Evolutionary conservation across 2,113 vertebrate species (phyloP).

Genomic region (Blennius ocellaris): DNA sequence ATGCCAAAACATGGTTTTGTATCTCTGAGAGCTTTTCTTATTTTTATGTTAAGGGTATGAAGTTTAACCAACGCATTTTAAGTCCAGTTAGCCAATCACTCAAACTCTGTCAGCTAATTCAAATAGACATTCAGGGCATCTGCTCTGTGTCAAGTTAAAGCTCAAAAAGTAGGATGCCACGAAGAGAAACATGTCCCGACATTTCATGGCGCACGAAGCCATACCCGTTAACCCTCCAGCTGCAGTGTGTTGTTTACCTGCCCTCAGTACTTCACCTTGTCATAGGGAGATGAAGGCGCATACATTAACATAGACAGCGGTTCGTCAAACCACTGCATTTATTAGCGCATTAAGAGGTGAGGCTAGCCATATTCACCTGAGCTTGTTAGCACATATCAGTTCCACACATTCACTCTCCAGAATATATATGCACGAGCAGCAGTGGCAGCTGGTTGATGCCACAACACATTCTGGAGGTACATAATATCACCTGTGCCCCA

Average conservation of each 20-base stretch:
- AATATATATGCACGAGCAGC: conserved; percentile 51
- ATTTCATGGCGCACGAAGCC: conserved; percentile 26
- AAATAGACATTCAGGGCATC: conserved; percentile 67
- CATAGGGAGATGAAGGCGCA: conserved; percentile 88
- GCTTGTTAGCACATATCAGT: conserved; percentile 81
- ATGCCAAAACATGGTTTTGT: conserved; percentile 1
- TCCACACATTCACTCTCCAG: conserved; percentile 58
- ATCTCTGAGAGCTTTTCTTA: conserved; percentile 13
- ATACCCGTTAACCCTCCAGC: conserved; percentile 42
- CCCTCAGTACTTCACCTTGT: conserved; percentile 86
- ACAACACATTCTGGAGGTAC: conserved; percentile 45
- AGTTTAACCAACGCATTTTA: conserved; percentile 14
- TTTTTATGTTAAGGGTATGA: conserved; percentile 14
- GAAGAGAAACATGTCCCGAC: conserved; percentile 44
- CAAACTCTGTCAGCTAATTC: conserved; percentile 68
- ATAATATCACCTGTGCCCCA: conserved; percentile 20
- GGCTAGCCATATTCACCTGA: conserved; percentile 79
- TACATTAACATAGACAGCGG: conserved; percentile 90
- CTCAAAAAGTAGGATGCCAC: conserved; percentile 59
- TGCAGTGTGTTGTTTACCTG: conserved; percentile 76
- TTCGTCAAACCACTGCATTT: conserved; percentile 91
- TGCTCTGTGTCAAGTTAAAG: conserved; percentile 75
- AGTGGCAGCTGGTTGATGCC: conserved; percentile 66
- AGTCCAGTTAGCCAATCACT: conserved; percentile 16
- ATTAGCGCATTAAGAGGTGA: conserved; percentile 90